Evolutionary conservation across 23 tunicate species (phyloP), one percentile per base, ranked within the genome.

Genomic region (Phallusia fumigata): DNA sequence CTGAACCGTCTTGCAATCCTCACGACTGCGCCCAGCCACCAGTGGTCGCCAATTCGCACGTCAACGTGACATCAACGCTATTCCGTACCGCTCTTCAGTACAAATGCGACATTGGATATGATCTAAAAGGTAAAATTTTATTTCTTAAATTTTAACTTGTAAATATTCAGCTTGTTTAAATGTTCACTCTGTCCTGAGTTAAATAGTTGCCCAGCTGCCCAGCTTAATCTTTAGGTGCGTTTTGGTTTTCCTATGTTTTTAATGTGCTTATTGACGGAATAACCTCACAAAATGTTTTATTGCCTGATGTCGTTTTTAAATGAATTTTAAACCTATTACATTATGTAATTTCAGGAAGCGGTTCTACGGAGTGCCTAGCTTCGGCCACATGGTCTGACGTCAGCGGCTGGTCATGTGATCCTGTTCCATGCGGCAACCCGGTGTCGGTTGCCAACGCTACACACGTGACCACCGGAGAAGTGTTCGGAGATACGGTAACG

Each of bases 21-120:
- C 83, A 80, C 30, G 83, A 94, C 76, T 94, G 98, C 77, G 88
- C 87, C 5, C 65, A 45, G 19, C 98, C 93, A 12, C 84, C 83
- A 18, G n/a, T 35, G 19, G 82, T 87, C 33, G 84, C 32, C 32
- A 52, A 89, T 34, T 28, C 90, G n/a, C 30, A 51, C 53, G 40
- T 89, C 0, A 74, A 84, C 73, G 35, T 76, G 32, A 82, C 87
- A 21, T 89, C 98, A 22, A 89, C 98, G 19, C 76, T 89, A 5
- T 94, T 73, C 64, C 90, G 85, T 19, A 47, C 90, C 0, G 53
- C 30, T 0, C 31, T 94, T 22, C 58, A 89, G 8, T 86, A 84
- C 36, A 32, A 52, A 34, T 94, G 98, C 82, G 74, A 82, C 36
- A 77, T 3, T 40, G 94, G 98, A 69, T 89, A 85, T 49, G 76